Percentiles rank a stretch among this genome's conserved stretches.
Conservation (phyloP, 2,888 invertebrate species). For the Melanotus villosus region DNA sequence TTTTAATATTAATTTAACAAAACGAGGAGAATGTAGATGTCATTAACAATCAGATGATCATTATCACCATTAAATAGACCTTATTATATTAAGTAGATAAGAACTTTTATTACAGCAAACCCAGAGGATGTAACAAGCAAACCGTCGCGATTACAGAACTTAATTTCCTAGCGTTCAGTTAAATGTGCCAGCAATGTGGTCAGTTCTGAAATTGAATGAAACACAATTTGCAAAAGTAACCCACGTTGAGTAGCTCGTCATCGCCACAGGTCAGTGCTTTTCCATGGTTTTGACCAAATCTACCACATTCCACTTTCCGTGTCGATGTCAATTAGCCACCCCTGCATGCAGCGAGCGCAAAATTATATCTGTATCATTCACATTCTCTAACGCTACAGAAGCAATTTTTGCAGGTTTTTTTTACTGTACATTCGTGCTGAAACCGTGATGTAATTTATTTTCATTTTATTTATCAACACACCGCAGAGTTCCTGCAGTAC, state of each 20-base stretch:
- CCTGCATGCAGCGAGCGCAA: neutral
- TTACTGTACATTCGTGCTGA: slow-evolving; percentile 8
- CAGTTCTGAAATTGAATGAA: slow-evolving; percentile 27
- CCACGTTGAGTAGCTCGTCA: slow-evolving; percentile 15
- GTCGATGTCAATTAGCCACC: slow-evolving; percentile 19
- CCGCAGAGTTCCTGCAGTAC: slow-evolving; percentile 12
- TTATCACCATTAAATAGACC: no score
- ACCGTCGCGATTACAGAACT: neutral
- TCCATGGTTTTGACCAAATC: slow-evolving; percentile 11
- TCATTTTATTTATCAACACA: slow-evolving; percentile 21
- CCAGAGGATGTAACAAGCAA: no score
- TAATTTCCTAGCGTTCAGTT: slow-evolving; percentile 16
- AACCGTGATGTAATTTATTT: slow-evolving; percentile 15
- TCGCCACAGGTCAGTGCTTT: slow-evolving; percentile 18
- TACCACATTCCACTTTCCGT: slow-evolving; percentile 9
- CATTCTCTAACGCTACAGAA: neutral
- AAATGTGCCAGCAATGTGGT: slow-evolving; percentile 22
- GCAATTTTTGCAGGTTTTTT: slow-evolving; percentile 5
- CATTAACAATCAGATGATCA: no score
- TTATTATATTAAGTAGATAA: neutral
- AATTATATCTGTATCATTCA: slow-evolving; percentile 16
- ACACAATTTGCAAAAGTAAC: slow-evolving; percentile 30
- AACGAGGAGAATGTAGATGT: no score
- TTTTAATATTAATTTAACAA: no score
- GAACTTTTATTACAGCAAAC: neutral